Conservation (phyloP, 2,113 vertebrate genomes). For the Promerops cafer region DNA sequence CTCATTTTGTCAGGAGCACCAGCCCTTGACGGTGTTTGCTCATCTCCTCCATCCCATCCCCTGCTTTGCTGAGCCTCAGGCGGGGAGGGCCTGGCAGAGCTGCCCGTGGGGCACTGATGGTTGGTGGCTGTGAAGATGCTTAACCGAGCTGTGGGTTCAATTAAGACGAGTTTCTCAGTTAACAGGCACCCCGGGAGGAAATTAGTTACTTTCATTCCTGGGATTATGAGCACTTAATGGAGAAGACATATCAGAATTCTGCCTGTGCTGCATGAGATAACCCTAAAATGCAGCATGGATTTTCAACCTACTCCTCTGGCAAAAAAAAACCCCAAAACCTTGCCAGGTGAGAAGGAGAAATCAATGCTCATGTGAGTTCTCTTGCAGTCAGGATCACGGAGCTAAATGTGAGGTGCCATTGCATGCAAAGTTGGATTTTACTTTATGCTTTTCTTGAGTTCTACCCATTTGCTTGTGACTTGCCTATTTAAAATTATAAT, state of each 20-base stretch:
- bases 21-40: background rate
- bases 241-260: slow-evolving; percentile 58
- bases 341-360: slow-evolving; percentile 45
- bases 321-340: background rate
- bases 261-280: slow-evolving; percentile 17
- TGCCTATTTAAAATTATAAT: background rate
- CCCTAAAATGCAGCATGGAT: slow-evolving; percentile 25
- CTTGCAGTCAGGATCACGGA: background rate
- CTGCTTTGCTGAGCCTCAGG: slow-evolving; percentile 3
- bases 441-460: background rate
- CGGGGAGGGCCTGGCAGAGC: background rate
- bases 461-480: background rate
- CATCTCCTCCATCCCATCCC: background rate
- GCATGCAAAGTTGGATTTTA: background rate
- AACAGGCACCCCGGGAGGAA: slow-evolving; percentile 72
- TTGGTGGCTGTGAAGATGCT: slow-evolving; percentile 44
- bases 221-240: slow-evolving; percentile 67
- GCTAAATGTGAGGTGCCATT: background rate
- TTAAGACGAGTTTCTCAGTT: slow-evolving; percentile 68
- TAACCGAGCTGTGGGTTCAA: slow-evolving; percentile 67
- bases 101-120: slow-evolving; percentile 57
- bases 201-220: slow-evolving; percentile 62
- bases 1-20: slow-evolving; percentile 17
- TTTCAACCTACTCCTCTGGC: slow-evolving; percentile 36
- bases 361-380: background rate